Evolutionary conservation across 2,888 invertebrate genomes (phyloP), one percentile per base, ranked within the genome.

Genomic region (Coenonympha glycerion): DNA sequence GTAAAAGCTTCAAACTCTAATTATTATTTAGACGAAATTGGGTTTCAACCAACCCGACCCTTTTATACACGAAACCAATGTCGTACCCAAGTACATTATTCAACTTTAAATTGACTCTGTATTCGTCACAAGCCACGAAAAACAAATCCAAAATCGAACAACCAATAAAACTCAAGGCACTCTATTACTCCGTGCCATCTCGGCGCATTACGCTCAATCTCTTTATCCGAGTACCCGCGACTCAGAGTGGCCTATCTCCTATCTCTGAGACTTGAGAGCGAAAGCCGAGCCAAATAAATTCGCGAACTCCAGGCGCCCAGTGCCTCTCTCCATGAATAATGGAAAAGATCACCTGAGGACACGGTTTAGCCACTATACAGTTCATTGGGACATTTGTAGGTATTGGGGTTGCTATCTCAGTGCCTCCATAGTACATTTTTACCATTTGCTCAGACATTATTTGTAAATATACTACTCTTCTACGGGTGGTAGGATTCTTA

Each of bases 321-420:
- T 56, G 53, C 36, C 39, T 60, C 54, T 53, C 52, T 51, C 57
- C 64, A 74, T 77, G 78, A 79, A 81, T 81, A 76, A 82, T 81
- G 78, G 71, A 81, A 64, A 63, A 64, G 69, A 76, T 75, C 75
- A 72, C 67, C 72, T 69, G 63, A 69, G 65, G 67, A n/a, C 72
- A 8, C 8, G 1, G 39, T 2, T 13, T 39, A 39, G 39, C 39
- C 3, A 39, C 8, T 15, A 3, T 39, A 39, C 24, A 39, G 39
- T 39, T 39, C 37, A 8, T n/a, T n/a, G n/a, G n/a, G n/a, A n/a
- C n/a, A n/a, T n/a, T n/a, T n/a, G n/a, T n/a, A n/a, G n/a, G n/a
- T n/a, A n/a, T n/a, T n/a, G n/a, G n/a, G n/a, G n/a, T n/a, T n/a
- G n/a, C n/a, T n/a, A n/a, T n/a, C n/a, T n/a, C n/a, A n/a, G n/a